phyloP scores from a whole-genome alignment of 2,113 vertebrate genomes.

The Puffinus mauretanicus region DNA sequence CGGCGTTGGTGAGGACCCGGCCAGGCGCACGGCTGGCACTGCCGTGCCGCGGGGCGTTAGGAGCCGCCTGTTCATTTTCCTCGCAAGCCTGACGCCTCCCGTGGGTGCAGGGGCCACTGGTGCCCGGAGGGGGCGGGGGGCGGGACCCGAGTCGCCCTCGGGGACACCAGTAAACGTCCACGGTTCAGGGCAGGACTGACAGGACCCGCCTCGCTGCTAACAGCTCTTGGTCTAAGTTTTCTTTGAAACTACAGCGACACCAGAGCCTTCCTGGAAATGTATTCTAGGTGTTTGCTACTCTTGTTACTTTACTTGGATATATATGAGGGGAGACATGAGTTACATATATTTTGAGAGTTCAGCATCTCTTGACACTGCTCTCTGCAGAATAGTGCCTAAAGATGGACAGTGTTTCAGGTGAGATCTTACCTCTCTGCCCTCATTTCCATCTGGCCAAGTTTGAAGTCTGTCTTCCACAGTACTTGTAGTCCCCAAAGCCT shows the following conservation, averaged over 20 bases:
- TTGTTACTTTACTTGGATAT: neutral
- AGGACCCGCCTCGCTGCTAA: rapidly evolving
- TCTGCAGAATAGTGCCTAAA: neutral
- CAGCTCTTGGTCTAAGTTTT: neutral
- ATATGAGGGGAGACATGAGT: neutral
- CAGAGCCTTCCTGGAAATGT: neutral
- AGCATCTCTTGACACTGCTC: no score
- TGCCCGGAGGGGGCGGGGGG: no score
- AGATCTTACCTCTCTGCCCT: no score
- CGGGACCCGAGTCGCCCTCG: rapidly evolving
- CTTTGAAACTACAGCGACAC: neutral
- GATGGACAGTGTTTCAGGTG: neutral
- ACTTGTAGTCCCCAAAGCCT: neutral
- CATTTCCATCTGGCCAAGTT: rapidly evolving
- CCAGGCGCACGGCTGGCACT: no score
- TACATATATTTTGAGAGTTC: neutral
- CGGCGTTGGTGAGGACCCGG: rapidly evolving
- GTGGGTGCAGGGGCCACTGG: no score
- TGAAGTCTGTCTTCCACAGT: neutral
- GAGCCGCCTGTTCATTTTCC: rapidly evolving
- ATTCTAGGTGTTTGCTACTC: neutral
- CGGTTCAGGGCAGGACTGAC: neutral
- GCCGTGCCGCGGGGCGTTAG: neutral
- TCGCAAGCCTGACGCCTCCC: neutral
- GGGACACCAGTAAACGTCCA: neutral